Evolutionary conservation across 2,888 invertebrate species (phyloP), one percentile per base, ranked within the genome.

Genomic region (Autographa pulchrina): DNA sequence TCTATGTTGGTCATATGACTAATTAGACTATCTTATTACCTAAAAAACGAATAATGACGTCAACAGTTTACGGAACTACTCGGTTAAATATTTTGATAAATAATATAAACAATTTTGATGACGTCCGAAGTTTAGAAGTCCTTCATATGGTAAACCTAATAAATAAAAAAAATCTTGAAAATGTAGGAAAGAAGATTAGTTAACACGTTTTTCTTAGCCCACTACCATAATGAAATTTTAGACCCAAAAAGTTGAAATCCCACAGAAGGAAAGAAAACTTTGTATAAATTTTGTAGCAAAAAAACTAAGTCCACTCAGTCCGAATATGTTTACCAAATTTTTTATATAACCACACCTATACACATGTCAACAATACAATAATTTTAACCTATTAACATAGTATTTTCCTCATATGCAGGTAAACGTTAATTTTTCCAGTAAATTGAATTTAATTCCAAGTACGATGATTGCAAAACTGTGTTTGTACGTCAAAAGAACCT

Each of bases 361-460:
- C 25, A 43, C 1, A n/a, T 41, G 41, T 43, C 13, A n/a, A 20
- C 54, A 54, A 61, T 20, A 11, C 16, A 35, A 56, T 13, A 58
- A 62, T 35, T 59, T 52, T 8, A 43, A 58, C 14, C 25, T 41
- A 25, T 38, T 41, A 16, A 41, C 4, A 61, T 35, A 13, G 9
- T 48, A 16, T 70, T 76, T 77, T 77, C 69, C 73, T 68, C 7
- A 32, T 52, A 14, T 11, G 16, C 65, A 54, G 61, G 58, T 61
- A 52, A 64, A 68, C 18, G 20, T 25, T 11, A 9, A 48, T 66
- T 65, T 68, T 72, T 65, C 48, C 31, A 58, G n/a, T 63, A 8
- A 67, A 62, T n/a, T 41, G 18, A 18, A 14, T 48, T 56, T 13
- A 32, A 60, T 66, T 59, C 48, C 11, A 20, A 75, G 11, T 67